Percentiles rank a stretch among this genome's conserved stretches.
phyloP scores from a whole-genome alignment of 2,888 invertebrate species.

The Volucella bombylans region DNA sequence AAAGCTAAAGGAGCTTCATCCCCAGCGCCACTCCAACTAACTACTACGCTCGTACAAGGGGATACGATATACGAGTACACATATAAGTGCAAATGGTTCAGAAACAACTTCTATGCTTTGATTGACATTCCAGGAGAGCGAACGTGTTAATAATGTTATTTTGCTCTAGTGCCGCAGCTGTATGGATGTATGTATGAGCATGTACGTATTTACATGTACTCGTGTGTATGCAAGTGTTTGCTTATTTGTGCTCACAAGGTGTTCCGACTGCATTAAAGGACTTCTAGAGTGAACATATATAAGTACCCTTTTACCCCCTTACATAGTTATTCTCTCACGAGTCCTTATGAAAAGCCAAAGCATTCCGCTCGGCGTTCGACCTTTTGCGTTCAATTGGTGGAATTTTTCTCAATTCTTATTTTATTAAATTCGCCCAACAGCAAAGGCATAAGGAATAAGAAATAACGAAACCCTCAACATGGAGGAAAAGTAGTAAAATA shows the following conservation, averaged over 20 bases:
- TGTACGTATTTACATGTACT: not conserved
- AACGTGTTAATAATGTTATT: slow-evolving; percentile 61
- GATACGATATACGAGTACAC: no score
- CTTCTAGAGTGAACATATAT: not conserved
- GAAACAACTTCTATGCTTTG: slow-evolving; percentile 31
- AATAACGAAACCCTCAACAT: no score
- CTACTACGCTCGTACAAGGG: no score
- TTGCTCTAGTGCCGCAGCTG: slow-evolving; percentile 7
- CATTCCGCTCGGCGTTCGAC: not conserved
- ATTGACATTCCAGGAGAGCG: slow-evolving; percentile 54
- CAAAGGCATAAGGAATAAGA: not conserved
- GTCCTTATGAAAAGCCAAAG: not conserved
- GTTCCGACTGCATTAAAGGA: not conserved
- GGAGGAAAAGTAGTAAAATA: slow-evolving; percentile 13
- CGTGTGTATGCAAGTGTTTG: not conserved
- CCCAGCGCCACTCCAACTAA: no score
- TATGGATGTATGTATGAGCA: not conserved
- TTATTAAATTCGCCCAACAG: slow-evolving; percentile 16
- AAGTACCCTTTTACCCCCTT: not conserved
- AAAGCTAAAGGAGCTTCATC: slow-evolving; percentile 9
- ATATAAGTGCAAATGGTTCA: not conserved
- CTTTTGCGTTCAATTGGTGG: slow-evolving; percentile 7
- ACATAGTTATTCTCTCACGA: not conserved
- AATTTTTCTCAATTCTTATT: not conserved
- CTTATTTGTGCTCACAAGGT: slow-evolving; percentile 5